Base-by-base conservation (phyloP, 2,888 invertebrate genomes). In the Polia nebulosa region DNA sequence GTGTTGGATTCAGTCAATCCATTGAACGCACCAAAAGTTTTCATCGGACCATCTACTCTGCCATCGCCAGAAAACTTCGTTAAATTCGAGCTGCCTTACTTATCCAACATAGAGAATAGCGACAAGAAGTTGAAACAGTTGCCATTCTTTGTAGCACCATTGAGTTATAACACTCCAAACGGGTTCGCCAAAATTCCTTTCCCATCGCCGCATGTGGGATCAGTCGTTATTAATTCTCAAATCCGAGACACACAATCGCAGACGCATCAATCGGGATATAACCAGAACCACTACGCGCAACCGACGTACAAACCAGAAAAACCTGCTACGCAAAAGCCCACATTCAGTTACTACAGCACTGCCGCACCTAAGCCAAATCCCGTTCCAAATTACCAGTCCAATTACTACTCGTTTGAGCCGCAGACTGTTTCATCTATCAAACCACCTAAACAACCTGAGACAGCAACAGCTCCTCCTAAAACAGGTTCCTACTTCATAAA, bases 111-210 rank as follows among this genome's bases (percentile, higher is more conserved):
- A 47, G 97, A 97, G 79, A 95, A 97, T 65, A 96, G 97, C 13
- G 97, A 97, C 83, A 96, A 97, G 65, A 97, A 97, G 90, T 96
- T 98, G 1, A 97, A 97, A 62, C 97, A 97, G 78, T 90, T 98
- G 1, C 98, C 98, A 0, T 98, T 98, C 91, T 98, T 98, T 84
- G 98, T 98, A 9, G 98, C 98, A 0, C 98, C 98, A 0, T 91
- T 98, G 29, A 98, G 98, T 85, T 98, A 98, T 85, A 97, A 97
- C 80, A 97, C 98, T n/a, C 98, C 98, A 0, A 96, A 96, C 56
- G 98, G 98, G 4, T 98, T 98, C 87, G 97, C 98, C 0, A 98
- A 98, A 92, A 98, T 98, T 76, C 97, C 98, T 0, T 96, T 98
- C 88, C 98, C 98, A 0, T 97, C 98, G 17, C 98, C 98, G 0